Evolutionary conservation across 2,797 vertebrate species (phyloP).

Genomic region (Neostethus bicornis): DNA sequence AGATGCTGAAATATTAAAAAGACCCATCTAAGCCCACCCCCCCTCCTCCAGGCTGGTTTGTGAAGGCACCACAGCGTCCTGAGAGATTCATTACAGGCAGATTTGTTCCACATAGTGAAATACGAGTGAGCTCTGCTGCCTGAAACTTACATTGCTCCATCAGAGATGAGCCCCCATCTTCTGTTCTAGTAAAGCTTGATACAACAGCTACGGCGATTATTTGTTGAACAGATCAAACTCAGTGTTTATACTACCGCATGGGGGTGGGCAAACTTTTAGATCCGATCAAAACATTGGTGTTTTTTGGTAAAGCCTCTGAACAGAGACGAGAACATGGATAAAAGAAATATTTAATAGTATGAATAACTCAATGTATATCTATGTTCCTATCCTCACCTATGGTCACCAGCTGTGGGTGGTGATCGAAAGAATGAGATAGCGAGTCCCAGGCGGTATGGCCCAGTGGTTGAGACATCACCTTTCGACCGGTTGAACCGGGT

Average conservation of each 20-base stretch:
- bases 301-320: too few relatives aligned
- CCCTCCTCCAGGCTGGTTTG: constrained; percentile 33
- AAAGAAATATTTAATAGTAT: too few relatives aligned
- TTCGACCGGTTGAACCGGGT: too few relatives aligned
- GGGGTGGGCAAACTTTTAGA: too few relatives aligned
- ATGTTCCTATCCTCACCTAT: too few relatives aligned
- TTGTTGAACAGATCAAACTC: constrained; percentile 51
- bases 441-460: too few relatives aligned
- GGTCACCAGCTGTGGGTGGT: too few relatives aligned
- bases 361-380: too few relatives aligned
- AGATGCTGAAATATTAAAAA: constrained; percentile 59
- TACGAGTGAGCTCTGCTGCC: constrained; percentile 65
- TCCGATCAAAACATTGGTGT: too few relatives aligned
- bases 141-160: constrained; percentile 67
- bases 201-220: constrained; percentile 54
- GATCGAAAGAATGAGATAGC: too few relatives aligned
- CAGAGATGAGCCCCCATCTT: constrained; percentile 52
- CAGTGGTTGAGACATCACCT: too few relatives aligned
- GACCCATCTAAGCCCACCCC: constrained; percentile 27
- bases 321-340: too few relatives aligned
- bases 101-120: constrained; percentile 76
- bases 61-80: constrained; percentile 64
- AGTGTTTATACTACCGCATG: constrained; percentile 48
- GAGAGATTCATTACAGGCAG: constrained; percentile 70
- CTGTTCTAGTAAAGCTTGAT: constrained; percentile 34